Percentiles rank a stretch among this genome's conserved stretches.
These are phyloP conservation scores for Sterrhoptilus dennistouni DNA, from an alignment of 2,113 vertebrate genomes.

Conservation along the genomic window DNA sequence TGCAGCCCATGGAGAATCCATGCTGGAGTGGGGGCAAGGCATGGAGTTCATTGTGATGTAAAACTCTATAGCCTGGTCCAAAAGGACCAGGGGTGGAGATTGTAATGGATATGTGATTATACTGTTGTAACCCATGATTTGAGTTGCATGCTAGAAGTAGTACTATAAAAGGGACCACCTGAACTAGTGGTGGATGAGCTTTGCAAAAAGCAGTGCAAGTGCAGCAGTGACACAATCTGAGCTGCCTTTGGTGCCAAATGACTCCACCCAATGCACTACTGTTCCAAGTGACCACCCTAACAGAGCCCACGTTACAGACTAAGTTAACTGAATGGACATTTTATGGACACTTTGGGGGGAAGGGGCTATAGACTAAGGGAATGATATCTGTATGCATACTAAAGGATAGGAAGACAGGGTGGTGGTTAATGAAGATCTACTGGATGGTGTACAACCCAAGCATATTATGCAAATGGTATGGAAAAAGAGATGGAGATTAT, in stretches of 20 bases:
- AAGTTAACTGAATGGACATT: background rate
- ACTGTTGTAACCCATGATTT: background rate
- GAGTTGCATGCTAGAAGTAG: background rate
- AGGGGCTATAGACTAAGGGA: background rate
- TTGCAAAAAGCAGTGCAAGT: background rate
- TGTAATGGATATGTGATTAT: background rate
- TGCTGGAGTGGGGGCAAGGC: background rate
- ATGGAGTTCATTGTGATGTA: background rate
- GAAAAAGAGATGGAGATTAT: background rate
- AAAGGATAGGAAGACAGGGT: background rate
- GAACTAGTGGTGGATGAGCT: background rate
- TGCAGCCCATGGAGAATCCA: background rate
- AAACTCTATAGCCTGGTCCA: background rate
- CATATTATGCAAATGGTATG: background rate
- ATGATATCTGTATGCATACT: background rate
- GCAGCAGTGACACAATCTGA: background rate
- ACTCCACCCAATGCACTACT: background rate
- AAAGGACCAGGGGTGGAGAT: background rate
- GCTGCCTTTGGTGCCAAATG: background rate
- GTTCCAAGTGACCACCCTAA: background rate
- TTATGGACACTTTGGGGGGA: background rate
- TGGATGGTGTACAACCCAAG: background rate
- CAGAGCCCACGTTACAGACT: background rate
- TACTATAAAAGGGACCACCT: background rate
- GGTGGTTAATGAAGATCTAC: background rate